A percentile compares a stretch with the other conserved stretches of the same genome.
phyloP scores from a whole-genome alignment of 1,140 invertebrate species.

The Solen grandis region DNA sequence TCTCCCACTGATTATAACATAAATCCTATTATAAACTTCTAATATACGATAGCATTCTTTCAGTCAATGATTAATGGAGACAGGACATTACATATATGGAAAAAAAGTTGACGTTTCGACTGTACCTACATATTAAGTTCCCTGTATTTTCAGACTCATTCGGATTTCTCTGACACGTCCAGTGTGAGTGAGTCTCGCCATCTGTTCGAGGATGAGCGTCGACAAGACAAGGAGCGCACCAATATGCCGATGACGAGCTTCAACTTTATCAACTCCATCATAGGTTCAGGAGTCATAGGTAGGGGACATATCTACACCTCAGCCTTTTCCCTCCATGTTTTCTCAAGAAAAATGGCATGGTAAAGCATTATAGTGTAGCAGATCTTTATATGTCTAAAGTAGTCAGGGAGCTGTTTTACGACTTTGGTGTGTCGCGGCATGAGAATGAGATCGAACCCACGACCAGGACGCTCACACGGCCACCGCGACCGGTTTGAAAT shows the following conservation, averaged over 20 bases:
- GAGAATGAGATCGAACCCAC: not conserved
- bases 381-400: not conserved
- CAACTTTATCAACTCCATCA: constrained; percentile 96
- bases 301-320: constrained; percentile 59
- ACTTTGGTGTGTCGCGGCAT: not conserved
- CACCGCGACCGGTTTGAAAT: too few species aligned
- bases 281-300: constrained; percentile 95
- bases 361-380: not conserved
- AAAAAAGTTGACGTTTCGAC: too few species aligned
- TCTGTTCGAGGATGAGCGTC: constrained; percentile 70
- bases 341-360: not conserved
- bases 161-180: constrained; percentile 73
- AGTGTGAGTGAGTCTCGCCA: constrained; percentile 74
- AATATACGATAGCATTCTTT: too few species aligned
- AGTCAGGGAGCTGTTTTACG: not conserved
- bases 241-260: constrained; percentile 91
- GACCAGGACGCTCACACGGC: too few species aligned
- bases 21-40: too few species aligned
- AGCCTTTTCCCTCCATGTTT: not conserved
- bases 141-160: constrained; percentile 72
- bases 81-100: too few species aligned
- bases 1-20: too few species aligned
- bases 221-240: constrained; percentile 63
- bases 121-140: too few species aligned
- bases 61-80: too few species aligned